phyloP scores from a whole-genome alignment of 2,113 vertebrate genomes.

The Glaucidium brasilianum region DNA sequence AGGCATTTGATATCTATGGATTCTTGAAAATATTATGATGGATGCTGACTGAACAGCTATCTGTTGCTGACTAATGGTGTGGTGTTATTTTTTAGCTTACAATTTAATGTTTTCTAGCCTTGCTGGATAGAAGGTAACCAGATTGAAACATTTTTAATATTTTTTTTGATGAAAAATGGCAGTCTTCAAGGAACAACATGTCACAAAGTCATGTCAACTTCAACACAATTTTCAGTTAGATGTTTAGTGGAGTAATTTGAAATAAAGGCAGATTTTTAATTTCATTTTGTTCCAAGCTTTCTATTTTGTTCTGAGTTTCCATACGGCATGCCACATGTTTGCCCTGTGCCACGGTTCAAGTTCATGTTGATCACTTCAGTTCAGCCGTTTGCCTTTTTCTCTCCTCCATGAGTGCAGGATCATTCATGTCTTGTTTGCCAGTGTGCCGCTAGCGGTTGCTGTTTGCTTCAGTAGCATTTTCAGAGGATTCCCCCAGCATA shows the following conservation, averaged over 20 bases:
- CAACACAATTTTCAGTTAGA: conserved; percentile 24
- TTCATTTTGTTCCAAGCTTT: conserved; percentile 62
- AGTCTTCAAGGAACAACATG: conserved; percentile 43
- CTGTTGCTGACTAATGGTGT: neutral
- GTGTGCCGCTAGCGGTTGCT: neutral
- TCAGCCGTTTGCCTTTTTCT: conserved; percentile 29
- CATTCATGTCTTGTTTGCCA: neutral
- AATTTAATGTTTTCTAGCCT: neutral
- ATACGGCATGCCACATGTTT: conserved; percentile 53
- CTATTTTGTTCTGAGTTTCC: conserved; percentile 51
- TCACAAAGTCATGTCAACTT: conserved; percentile 43
- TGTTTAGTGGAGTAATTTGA: conserved; percentile 36
- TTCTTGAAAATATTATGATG: neutral
- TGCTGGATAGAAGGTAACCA: conserved; percentile 17
- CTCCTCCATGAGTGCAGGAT: neutral
- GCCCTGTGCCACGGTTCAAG: conserved; percentile 37
- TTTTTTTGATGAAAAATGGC: conserved; percentile 22
- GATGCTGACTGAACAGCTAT: neutral
- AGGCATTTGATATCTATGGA: neutral
- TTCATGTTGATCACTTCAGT: conserved; percentile 15
- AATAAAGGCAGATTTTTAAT: conserved; percentile 62
- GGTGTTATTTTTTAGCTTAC: neutral
- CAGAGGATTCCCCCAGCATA: neutral
- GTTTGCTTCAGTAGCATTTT: conserved; percentile 4
- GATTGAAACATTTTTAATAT: neutral